Evolutionary conservation across 1,140 invertebrate species (phyloP).

Genomic region (Mesaphorura yosii): DNA sequence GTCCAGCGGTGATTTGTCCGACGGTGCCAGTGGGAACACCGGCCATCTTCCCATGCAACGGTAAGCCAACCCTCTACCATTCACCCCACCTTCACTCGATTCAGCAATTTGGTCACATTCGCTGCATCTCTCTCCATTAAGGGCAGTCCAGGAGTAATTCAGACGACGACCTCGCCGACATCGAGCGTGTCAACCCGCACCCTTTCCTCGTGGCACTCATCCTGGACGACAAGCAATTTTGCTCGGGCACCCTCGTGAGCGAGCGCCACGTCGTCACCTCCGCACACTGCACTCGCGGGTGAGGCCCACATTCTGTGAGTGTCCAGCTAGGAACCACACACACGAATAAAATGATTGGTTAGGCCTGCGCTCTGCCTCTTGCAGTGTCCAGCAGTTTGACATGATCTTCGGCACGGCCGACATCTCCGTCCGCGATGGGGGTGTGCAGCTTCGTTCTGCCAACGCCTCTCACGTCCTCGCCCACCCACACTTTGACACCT

Average conservation of each 20-base stretch:
- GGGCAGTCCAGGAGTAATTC: no score
- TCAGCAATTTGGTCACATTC: no score
- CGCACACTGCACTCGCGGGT: background rate
- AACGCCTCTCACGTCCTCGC: background rate
- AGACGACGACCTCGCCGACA: no score
- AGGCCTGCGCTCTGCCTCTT: background rate
- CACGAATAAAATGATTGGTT: background rate
- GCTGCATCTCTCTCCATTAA: no score
- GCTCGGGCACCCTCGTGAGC: conserved; percentile 7
- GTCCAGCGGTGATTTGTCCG: conserved; percentile 1
- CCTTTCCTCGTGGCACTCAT: conserved; percentile 4
- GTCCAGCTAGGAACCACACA: no score
- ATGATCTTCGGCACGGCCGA: conserved; percentile 8
- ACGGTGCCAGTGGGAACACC: background rate
- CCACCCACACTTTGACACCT: conserved; percentile 6
- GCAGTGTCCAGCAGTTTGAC: conserved; percentile 5
- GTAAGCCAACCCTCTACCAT: background rate
- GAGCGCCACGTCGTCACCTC: background rate
- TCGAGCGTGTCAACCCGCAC: conserved; percentile 3
- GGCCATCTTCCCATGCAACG: background rate
- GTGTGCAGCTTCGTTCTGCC: background rate
- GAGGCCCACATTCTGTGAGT: background rate
- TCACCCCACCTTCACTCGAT: no score
- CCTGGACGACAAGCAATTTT: conserved; percentile 3
- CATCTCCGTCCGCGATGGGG: background rate